Percentiles rank a stretch among this genome's conserved stretches.
Evolutionary conservation across 37 sponge, comb jelly and placozoan genomes (phyloP).

Genomic region (Cladorhizidae sp.): DNA sequence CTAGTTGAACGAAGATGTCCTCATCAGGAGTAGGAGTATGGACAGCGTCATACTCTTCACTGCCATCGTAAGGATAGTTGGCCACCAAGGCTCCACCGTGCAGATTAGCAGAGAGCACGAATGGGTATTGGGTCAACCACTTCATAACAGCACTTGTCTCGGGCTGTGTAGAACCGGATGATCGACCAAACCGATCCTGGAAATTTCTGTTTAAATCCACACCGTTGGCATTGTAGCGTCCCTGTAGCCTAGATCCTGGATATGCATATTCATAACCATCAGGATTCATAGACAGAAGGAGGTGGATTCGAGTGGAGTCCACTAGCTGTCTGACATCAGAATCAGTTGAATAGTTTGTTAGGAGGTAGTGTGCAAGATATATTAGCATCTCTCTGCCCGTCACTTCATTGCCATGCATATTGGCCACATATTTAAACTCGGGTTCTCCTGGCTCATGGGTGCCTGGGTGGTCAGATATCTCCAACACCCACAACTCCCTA

Average conservation of each 20-base stretch:
- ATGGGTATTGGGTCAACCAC: slow-evolving; percentile 81
- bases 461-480: slow-evolving; percentile 90
- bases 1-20: slow-evolving; percentile 75
- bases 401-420: slow-evolving; percentile 99
- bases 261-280: slow-evolving; percentile 79
- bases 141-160: slow-evolving; percentile 89
- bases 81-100: slow-evolving; percentile 97
- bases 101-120: slow-evolving; percentile 95
- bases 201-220: slow-evolving; percentile 94
- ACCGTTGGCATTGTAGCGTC: slow-evolving; percentile 78
- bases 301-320: slow-evolving; percentile 88
- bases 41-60: slow-evolving; percentile 3
- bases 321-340: slow-evolving; percentile 60
- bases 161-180: slow-evolving; percentile 17
- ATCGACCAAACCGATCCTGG: slow-evolving; percentile 71
- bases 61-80: slow-evolving; percentile 95
- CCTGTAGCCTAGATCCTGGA: slow-evolving; percentile 41
- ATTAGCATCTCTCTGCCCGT: slow-evolving; percentile 91
- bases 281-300: slow-evolving; percentile 97
- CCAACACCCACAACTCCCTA: slow-evolving; percentile 74
- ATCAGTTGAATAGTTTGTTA: slow-evolving; percentile 67
- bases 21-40: slow-evolving; percentile 74
- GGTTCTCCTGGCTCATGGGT: slow-evolving; percentile 91
- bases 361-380: slow-evolving; percentile 77
- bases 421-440: slow-evolving; percentile 95